Evolutionary conservation across 1,140 invertebrate species (phyloP).

Genomic region (Nomia melanderi): DNA sequence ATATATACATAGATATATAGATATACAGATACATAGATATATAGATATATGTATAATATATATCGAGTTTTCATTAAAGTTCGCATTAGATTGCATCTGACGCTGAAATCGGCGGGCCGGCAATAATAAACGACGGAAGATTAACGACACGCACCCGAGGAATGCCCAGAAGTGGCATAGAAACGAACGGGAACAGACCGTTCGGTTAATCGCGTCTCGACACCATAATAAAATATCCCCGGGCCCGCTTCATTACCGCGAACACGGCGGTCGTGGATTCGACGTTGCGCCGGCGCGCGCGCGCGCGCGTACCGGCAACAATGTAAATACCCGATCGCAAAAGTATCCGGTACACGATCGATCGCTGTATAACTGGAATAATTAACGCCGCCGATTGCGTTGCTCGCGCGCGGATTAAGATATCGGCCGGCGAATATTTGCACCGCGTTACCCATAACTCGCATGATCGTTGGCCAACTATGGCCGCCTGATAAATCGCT

Average conservation of each 20-base stretch:
- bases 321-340: background rate
- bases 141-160: background rate
- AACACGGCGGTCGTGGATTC: background rate
- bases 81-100: too few relatives aligned
- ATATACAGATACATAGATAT: too few relatives aligned
- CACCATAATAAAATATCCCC: background rate
- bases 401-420: conserved; percentile 30
- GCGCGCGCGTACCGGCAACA: background rate
- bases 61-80: too few relatives aligned
- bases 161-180: background rate
- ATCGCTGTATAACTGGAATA: conserved; percentile 1
- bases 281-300: too few relatives aligned
- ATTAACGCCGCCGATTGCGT: conserved; percentile 22
- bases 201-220: conserved; percentile 4
- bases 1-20: too few relatives aligned
- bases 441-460: background rate
- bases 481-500: conserved; percentile 30
- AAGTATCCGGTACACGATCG: background rate
- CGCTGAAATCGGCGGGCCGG: too few relatives aligned
- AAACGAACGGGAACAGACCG: background rate
- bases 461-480: conserved; percentile 28
- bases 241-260: background rate
- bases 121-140: background rate
- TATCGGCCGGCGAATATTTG: conserved; percentile 15
- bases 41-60: too few relatives aligned